These are phyloP conservation scores for Hetaerina titia DNA, from an alignment of 2,888 invertebrate genomes.

Conservation along the genomic window DNA sequence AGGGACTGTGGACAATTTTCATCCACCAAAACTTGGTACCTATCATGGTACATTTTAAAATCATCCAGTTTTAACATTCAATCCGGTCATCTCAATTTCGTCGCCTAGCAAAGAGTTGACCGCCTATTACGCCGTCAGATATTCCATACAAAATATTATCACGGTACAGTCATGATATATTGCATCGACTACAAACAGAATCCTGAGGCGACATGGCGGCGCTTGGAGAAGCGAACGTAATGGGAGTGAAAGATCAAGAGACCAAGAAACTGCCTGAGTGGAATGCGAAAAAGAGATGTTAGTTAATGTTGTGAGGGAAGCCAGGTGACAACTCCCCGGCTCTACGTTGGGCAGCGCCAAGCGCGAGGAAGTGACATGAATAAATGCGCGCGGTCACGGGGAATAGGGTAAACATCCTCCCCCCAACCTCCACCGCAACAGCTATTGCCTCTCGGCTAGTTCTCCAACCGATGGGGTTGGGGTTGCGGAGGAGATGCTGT, in stretches of 20 bases:
- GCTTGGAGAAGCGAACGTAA: background rate
- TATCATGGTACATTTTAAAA: too few species aligned
- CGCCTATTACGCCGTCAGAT: too few species aligned
- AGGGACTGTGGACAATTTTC: too few species aligned
- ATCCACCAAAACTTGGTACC: too few species aligned
- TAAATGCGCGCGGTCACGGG: background rate
- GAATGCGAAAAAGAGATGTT: background rate
- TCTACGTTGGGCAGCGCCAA: background rate
- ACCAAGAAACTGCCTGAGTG: background rate
- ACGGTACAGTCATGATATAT: too few species aligned
- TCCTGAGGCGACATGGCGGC: background rate
- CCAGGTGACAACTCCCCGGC: background rate
- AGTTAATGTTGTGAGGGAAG: background rate
- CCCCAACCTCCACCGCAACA: background rate
- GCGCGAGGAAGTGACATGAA: constrained; percentile 1
- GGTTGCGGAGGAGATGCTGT: too few species aligned
- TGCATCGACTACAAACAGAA: background rate
- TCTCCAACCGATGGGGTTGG: background rate
- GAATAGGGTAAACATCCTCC: background rate
- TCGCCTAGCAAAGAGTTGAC: too few species aligned
- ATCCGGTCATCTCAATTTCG: too few species aligned
- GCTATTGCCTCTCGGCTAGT: background rate
- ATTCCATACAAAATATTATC: too few species aligned
- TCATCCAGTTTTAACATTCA: too few species aligned
- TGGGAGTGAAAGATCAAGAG: background rate